Percentiles rank a stretch among this genome's conserved stretches.
Evolutionary conservation across 1,140 invertebrate species (phyloP).

Genomic region (Drosophila suzukii): DNA sequence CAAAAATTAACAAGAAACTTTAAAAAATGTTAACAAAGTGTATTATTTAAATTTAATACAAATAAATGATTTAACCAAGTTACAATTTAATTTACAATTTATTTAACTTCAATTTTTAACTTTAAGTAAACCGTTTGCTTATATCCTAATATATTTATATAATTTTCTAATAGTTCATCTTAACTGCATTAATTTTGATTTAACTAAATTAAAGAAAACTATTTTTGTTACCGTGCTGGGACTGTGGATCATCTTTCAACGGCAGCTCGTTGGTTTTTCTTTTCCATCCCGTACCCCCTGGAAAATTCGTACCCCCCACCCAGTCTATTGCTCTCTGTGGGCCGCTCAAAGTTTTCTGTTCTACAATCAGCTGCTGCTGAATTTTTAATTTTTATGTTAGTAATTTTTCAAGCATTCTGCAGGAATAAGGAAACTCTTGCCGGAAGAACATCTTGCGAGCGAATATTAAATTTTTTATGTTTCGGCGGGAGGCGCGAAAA

Average conservation of each 20-base stretch:
- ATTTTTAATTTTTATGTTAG: constrained; percentile 83
- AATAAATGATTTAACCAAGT: no score
- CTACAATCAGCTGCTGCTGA: constrained; percentile 79
- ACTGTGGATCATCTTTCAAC: constrained; percentile 37
- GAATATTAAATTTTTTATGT: constrained; percentile 81
- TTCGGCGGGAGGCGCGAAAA: constrained; percentile 45
- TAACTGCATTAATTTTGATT: not conserved
- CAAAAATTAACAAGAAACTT: not conserved
- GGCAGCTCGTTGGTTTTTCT: constrained; percentile 30
- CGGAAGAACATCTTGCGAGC: constrained; percentile 73
- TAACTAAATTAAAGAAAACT: not conserved
- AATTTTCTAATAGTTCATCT: no score
- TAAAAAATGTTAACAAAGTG: no score
- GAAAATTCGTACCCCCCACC: constrained; percentile 27
- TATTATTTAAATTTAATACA: no score
- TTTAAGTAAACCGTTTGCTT: no score
- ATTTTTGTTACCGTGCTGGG: constrained; percentile 11
- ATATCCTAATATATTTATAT: no score
- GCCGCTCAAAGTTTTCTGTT: constrained; percentile 50
- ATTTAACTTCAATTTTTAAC: no score
- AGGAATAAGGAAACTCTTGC: constrained; percentile 49
- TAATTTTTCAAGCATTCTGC: constrained; percentile 76
- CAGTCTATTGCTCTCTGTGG: constrained; percentile 32
- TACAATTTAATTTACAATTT: no score
- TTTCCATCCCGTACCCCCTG: not conserved